These are phyloP conservation scores for Bufo bufo DNA, from an alignment of 2,113 vertebrate species.

Conservation along the genomic window DNA sequence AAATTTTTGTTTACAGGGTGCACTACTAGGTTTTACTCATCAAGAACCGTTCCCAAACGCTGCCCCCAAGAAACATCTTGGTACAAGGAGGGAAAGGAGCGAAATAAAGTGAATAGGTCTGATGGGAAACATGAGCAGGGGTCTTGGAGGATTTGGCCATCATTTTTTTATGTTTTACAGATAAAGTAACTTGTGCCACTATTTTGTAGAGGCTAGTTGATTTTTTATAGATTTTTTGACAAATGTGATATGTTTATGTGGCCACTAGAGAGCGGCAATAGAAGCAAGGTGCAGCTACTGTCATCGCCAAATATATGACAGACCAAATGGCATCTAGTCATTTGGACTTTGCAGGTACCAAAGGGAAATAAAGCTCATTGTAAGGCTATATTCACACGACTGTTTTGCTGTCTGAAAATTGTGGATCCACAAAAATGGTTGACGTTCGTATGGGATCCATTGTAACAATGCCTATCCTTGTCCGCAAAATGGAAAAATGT, in stretches of 20 bases:
- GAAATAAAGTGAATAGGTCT: background rate
- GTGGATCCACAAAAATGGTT: too few relatives aligned
- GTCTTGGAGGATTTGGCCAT: background rate
- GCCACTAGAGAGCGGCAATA: background rate
- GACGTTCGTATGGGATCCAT: too few relatives aligned
- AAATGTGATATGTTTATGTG: background rate
- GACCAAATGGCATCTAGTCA: background rate
- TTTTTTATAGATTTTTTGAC: background rate
- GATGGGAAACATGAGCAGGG: too few relatives aligned
- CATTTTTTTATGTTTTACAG: too few relatives aligned
- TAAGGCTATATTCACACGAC: too few relatives aligned
- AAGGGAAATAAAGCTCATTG: too few relatives aligned
- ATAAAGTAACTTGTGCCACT: background rate
- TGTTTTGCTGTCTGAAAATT: too few relatives aligned
- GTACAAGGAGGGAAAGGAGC: background rate
- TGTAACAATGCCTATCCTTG: too few relatives aligned
- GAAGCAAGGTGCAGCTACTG: background rate
- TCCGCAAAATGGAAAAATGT: too few relatives aligned
- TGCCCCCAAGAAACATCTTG: background rate
- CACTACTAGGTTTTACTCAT: background rate
- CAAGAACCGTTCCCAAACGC: too few relatives aligned
- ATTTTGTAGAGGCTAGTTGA: too few relatives aligned
- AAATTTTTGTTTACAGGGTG: background rate
- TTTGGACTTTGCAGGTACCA: background rate
- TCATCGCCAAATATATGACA: background rate